phyloP scores from a whole-genome alignment of 2,888 invertebrate species.

The Leucania comma region DNA sequence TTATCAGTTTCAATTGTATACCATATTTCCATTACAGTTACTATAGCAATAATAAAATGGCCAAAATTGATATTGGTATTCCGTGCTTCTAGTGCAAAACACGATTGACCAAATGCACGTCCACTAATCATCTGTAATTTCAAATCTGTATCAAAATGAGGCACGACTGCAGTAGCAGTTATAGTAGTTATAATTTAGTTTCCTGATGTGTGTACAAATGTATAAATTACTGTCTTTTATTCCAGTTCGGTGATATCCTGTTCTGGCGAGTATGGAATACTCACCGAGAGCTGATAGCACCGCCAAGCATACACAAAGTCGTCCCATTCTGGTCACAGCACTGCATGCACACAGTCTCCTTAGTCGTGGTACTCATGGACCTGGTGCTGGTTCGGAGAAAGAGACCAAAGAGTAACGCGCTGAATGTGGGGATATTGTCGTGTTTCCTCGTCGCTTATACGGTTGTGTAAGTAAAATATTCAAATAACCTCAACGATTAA shows the following conservation, averaged over 20 bases:
- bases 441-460: constrained; percentile 71
- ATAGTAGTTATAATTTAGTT: no score
- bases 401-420: constrained; percentile 73
- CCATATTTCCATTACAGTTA: no score
- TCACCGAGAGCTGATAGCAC: constrained; percentile 77
- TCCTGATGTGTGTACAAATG: no score
- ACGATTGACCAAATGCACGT: no score
- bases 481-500: neutral
- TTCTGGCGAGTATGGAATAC: constrained; percentile 85
- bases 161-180: no score
- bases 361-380: constrained; percentile 77
- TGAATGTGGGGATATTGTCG: constrained; percentile 69
- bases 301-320: constrained; percentile 72
- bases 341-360: constrained; percentile 82
- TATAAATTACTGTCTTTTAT: constrained; percentile 1
- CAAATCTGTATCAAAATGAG: no score
- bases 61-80: no score
- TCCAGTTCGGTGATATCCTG: constrained; percentile 82
- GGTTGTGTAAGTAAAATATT: constrained; percentile 75
- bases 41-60: no score
- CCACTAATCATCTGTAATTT: no score
- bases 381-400: constrained; percentile 76
- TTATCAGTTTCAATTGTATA: no score
- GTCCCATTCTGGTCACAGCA: constrained; percentile 84
- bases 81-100: no score